Base-by-base conservation (phyloP, 2,797 vertebrate species). In the Knipowitschia caucasica region DNA sequence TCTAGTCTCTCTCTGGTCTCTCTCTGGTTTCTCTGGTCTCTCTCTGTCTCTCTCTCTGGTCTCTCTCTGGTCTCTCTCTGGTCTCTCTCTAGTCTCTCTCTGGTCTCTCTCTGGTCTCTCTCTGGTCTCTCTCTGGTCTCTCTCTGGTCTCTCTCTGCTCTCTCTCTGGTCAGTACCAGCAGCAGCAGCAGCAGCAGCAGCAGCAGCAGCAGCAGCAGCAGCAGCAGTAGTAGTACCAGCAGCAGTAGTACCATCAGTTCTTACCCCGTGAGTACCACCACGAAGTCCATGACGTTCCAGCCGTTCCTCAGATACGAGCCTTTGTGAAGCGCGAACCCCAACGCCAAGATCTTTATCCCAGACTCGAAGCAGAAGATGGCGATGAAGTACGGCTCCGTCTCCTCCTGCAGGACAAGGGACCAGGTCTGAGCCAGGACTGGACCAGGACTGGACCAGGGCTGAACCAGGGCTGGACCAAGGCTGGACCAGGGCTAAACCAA, bases 261-360 rank as follows among this genome's bases (percentile, higher is more conserved):
- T 92, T 62, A 95, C 94, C 94, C 94, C 0, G 95, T 95, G 56
- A 96, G 89, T 62, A 97, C 95, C 58, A 96, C 94, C 66, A 96
- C 93, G 3, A 97, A 97, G 83, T 96, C 94, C 94, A 97, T 97
- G 70, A 95, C 91, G 26, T 97, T 97, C 94, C 95, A 97, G 56
- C 94, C 94, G 5, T 94, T 97, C 61, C 94, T 90, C 75, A 96
- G 78, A 57, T 97, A 97, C 21, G 95, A 97, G 71, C 93, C 94
- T 84, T 97, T 96, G 71, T 97, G 95, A 74, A 95, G 90, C 53
- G 92, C 94, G 56, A 95, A 97, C 20, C 95, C 95, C 54, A 96
- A 82, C 30, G 95, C 94, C 56, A 96, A 92, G 82, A 97, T 96
- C 84, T 96, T 97, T 74, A 96, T 96, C 53, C 95, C 94, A 3